Conservation (phyloP, 2,888 invertebrate species). For the Drosophila recens region DNA sequence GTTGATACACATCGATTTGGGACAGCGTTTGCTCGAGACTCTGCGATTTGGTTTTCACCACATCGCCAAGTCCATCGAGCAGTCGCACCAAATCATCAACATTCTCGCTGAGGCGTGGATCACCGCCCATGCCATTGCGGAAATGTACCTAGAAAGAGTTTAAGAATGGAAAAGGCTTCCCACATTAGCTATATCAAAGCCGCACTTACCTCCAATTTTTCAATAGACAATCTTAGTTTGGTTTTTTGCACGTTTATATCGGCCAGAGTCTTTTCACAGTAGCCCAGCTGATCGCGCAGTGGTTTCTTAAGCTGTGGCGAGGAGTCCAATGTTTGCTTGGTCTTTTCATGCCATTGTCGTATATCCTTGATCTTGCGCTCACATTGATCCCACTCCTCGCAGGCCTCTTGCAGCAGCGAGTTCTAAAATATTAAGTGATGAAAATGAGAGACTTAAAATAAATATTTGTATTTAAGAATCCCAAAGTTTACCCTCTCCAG, state of each 20-base stretch:
- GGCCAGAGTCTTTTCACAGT: constrained; percentile 93
- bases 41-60: constrained; percentile 82
- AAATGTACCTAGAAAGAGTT: constrained; percentile 91
- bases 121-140: constrained; percentile 93
- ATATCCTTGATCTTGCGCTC: constrained; percentile 97
- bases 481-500: constrained; percentile 90
- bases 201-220: constrained; percentile 92
- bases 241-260: constrained; percentile 96
- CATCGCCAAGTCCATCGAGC: constrained; percentile 87
- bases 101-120: constrained; percentile 90
- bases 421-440: constrained; percentile 86
- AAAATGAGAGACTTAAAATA: not conserved
- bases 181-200: constrained; percentile 21
- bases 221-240: constrained; percentile 94
- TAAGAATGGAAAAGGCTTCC: constrained; percentile 38
- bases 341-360: constrained; percentile 95
- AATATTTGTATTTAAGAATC: not conserved
- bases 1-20: constrained; percentile 95
- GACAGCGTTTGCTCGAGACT: constrained; percentile 91
- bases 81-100: constrained; percentile 90
- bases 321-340: constrained; percentile 91
- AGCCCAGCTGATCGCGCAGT: constrained; percentile 93
- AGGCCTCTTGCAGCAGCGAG: constrained; percentile 94
- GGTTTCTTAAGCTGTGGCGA: constrained; percentile 94
- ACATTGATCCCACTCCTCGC: constrained; percentile 98